Evolutionary conservation across 2,888 invertebrate species (phyloP).

Genomic region (Balanococcus diminutus): DNA sequence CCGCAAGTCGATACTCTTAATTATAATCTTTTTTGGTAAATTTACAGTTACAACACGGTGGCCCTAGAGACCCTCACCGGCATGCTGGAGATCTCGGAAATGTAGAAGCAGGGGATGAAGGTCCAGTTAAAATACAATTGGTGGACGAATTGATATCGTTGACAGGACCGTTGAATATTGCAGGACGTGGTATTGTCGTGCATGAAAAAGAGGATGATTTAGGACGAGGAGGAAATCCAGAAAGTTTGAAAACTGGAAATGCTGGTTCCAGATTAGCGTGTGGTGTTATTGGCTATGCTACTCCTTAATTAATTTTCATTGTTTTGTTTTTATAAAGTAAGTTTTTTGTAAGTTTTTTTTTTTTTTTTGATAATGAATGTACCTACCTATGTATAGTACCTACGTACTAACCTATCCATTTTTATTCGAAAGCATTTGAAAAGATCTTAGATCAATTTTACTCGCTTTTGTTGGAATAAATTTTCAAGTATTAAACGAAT

Average conservation of each 20-base stretch:
- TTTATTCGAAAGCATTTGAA: too few species aligned
- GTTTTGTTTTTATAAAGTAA: too few species aligned
- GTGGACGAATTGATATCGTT: constrained; percentile 72
- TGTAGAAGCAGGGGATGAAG: constrained; percentile 68
- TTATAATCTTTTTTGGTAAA: neutral
- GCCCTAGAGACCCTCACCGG: constrained; percentile 70
- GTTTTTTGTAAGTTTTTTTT: too few species aligned
- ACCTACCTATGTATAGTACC: too few species aligned
- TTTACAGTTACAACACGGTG: constrained; percentile 74
- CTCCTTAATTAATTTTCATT: neutral
- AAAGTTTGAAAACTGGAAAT: constrained; percentile 80
- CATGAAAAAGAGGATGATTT: constrained; percentile 77
- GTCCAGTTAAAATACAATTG: constrained; percentile 68
- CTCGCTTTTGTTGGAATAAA: too few species aligned
- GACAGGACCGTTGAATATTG: constrained; percentile 68
- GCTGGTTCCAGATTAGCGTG: constrained; percentile 81
- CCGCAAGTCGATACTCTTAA: too few species aligned
- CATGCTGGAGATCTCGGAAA: constrained; percentile 89
- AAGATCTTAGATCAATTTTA: too few species aligned
- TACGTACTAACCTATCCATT: too few species aligned
- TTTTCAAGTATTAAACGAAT: too few species aligned
- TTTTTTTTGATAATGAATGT: too few species aligned
- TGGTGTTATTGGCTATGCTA: constrained; percentile 73
- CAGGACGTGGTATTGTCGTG: constrained; percentile 79
- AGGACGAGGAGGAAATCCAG: constrained; percentile 71